These are phyloP conservation scores for Desmophyllum pertusum DNA, from an alignment of 92 coral and sea anemone species.

Conservation along the genomic window DNA sequence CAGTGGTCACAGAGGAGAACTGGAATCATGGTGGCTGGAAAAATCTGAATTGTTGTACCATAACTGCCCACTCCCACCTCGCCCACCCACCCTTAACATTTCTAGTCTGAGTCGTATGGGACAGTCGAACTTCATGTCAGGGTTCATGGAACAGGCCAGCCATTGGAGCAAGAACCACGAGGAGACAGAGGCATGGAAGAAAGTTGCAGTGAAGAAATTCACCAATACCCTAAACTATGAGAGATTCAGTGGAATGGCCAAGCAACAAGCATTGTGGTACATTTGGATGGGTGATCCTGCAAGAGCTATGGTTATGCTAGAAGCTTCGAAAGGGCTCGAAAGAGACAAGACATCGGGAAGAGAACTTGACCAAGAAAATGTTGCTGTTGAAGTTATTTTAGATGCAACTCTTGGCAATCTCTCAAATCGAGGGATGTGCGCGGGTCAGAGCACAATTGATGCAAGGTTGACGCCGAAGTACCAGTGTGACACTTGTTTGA, in stretches of 20 bases:
- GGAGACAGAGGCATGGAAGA: slow-evolving; percentile 48
- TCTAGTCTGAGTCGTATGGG: neutral
- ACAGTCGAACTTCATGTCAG: neutral
- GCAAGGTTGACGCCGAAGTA: slow-evolving; percentile 36
- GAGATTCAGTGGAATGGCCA: slow-evolving; percentile 59
- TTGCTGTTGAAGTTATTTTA: slow-evolving; percentile 22
- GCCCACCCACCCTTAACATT: slow-evolving; percentile 30
- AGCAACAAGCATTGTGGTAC: slow-evolving; percentile 66
- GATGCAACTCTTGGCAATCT: slow-evolving; percentile 42
- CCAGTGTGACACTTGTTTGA: slow-evolving; percentile 56
- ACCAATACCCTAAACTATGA: slow-evolving; percentile 50
- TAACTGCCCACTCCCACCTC: slow-evolving; percentile 51
- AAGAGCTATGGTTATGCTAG: slow-evolving; percentile 55
- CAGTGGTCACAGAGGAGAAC: slow-evolving; percentile 44
- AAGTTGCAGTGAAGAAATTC: slow-evolving; percentile 11
- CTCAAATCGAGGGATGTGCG: slow-evolving; percentile 23
- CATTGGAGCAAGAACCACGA: slow-evolving; percentile 18
- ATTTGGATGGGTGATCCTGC: slow-evolving; percentile 32
- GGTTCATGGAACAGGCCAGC: slow-evolving; percentile 27
- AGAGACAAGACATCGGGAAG: slow-evolving; percentile 31
- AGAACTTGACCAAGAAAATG: slow-evolving; percentile 23
- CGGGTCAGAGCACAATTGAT: slow-evolving; percentile 10
- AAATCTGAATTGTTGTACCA: slow-evolving; percentile 47
- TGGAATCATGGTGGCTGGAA: slow-evolving; percentile 75
- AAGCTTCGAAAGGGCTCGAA: slow-evolving; percentile 35